These are phyloP conservation scores for Leuctra nigra DNA, from an alignment of 2,888 invertebrate species.

Conservation along the genomic window DNA sequence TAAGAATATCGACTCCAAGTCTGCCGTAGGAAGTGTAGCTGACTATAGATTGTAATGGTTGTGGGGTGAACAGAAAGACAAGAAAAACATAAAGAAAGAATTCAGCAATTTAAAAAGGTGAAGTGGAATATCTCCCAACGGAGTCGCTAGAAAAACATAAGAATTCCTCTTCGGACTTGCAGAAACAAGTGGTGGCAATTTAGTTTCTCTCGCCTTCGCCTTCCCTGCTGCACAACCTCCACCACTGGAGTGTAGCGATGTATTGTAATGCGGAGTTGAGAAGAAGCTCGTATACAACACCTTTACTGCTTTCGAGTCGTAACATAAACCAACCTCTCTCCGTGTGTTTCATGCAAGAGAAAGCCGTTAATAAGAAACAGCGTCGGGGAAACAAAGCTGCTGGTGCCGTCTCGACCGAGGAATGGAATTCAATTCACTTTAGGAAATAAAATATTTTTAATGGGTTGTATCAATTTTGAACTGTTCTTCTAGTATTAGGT, in stretches of 20 bases:
- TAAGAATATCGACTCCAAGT: too few species aligned
- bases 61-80: constrained; percentile 14
- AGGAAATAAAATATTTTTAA: constrained; percentile 1
- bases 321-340: constrained; percentile 12
- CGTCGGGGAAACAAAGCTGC: constrained; percentile 6
- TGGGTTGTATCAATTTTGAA: neutral
- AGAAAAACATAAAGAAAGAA: constrained; percentile 31
- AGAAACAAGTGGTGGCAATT: constrained; percentile 15
- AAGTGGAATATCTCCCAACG: constrained; percentile 34
- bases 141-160: constrained; percentile 19
- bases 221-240: neutral
- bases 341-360: neutral
- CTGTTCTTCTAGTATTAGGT: too few species aligned
- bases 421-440: constrained; percentile 5
- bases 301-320: constrained; percentile 11
- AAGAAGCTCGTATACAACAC: constrained; percentile 24
- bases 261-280: constrained; percentile 25
- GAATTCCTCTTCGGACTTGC: constrained; percentile 13
- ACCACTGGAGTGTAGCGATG: constrained; percentile 7
- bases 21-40: too few species aligned
- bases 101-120: constrained; percentile 36
- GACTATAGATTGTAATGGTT: constrained; percentile 8
- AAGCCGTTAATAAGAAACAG: constrained; percentile 16
- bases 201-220: constrained; percentile 1
- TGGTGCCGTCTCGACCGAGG: neutral